A percentile compares a stretch with the other conserved stretches of the same genome.
These are phyloP conservation scores for Sturnira hondurensis DNA, from an alignment of 2,113 vertebrate genomes.

Conservation along the genomic window DNA sequence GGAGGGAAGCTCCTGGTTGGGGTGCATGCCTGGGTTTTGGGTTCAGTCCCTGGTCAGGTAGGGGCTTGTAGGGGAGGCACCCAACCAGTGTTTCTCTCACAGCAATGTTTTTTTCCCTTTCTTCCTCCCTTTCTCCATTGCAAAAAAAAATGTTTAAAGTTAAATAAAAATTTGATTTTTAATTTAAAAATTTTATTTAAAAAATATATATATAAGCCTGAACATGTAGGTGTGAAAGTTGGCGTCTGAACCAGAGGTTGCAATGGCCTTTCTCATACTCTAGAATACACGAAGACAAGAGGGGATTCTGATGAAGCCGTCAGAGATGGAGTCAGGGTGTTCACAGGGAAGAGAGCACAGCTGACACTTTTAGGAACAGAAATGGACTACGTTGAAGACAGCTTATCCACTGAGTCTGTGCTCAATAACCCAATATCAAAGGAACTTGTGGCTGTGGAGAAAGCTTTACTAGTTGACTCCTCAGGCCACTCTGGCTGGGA, in stretches of 20 bases:
- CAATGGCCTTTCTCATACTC: constrained; percentile 94
- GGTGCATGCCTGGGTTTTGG: no score
- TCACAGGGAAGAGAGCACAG: constrained; percentile 97
- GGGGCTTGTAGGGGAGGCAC: no score
- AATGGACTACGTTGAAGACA: constrained; percentile 97
- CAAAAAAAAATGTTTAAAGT: no score
- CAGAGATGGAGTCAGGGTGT: constrained; percentile 94
- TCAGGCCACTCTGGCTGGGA: constrained; percentile 56
- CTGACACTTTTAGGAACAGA: constrained; percentile 96
- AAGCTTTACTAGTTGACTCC: constrained; percentile 92
- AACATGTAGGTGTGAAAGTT: constrained; percentile 88
- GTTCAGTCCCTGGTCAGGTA: no score
- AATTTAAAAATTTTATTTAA: no score
- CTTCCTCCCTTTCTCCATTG: no score
- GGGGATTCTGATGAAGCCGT: constrained; percentile 93
- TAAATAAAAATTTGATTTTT: no score
- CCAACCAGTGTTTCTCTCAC: no score
- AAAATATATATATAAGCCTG: neutral
- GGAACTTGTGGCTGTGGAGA: constrained; percentile 96
- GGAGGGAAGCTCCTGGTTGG: no score
- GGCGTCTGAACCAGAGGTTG: constrained; percentile 95
- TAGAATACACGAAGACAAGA: constrained; percentile 92
- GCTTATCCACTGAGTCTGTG: constrained; percentile 94
- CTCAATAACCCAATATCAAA: constrained; percentile 99
- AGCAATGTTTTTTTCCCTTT: no score